Evolutionary conservation across 2,888 invertebrate genomes (phyloP).

Genomic region (Cryptocheilus praepositus): DNA sequence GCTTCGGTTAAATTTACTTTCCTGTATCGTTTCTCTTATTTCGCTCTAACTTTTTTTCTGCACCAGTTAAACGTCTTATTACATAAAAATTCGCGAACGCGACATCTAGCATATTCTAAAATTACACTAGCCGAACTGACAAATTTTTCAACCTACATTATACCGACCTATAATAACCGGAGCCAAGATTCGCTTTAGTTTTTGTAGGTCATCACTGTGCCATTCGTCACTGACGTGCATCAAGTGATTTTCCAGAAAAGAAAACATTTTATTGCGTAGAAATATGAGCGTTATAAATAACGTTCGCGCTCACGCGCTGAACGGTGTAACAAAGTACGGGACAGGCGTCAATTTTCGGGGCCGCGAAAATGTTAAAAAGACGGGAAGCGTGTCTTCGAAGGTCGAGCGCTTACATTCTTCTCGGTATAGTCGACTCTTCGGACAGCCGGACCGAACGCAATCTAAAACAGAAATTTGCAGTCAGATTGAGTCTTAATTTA

Average conservation of each 20-base stretch:
- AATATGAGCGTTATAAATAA: too few relatives aligned
- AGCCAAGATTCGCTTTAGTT: conserved; percentile 47
- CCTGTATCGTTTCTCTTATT: too few relatives aligned
- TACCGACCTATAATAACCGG: conserved; percentile 39
- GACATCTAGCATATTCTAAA: conserved; percentile 4
- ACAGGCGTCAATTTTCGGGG: background rate
- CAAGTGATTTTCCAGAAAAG: conserved; percentile 24
- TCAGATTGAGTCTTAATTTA: too few relatives aligned
- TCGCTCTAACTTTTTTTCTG: too few relatives aligned
- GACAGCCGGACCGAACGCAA: too few relatives aligned
- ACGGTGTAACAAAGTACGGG: too few relatives aligned
- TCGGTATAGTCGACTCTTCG: too few relatives aligned
- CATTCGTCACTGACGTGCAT: conserved; percentile 6
- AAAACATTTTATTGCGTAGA: conserved; percentile 8
- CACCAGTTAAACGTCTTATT: too few relatives aligned
- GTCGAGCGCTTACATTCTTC: too few relatives aligned
- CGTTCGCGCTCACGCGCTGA: background rate
- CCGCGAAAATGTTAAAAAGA: background rate
- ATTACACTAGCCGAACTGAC: background rate
- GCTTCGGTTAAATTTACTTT: too few relatives aligned
- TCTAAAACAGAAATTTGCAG: too few relatives aligned
- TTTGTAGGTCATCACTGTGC: conserved; percentile 31
- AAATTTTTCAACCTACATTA: conserved; percentile 18
- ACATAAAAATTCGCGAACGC: too few relatives aligned
- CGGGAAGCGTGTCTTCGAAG: background rate